These are phyloP conservation scores for Poecilia picta DNA, from an alignment of 2,797 vertebrate species.

Conservation along the genomic window DNA sequence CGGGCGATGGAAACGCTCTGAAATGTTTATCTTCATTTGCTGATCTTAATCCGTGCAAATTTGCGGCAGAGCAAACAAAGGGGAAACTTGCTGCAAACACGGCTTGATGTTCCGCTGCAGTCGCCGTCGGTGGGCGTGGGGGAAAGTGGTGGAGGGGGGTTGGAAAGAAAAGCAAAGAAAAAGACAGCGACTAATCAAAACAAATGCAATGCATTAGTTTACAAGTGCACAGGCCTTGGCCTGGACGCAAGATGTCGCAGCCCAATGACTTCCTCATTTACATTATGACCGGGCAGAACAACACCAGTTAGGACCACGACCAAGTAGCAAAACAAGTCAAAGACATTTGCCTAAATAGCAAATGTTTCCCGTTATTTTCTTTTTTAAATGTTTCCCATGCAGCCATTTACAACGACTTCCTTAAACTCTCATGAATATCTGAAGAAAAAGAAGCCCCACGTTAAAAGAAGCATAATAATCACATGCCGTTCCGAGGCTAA, in stretches of 20 bases:
- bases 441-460: not conserved
- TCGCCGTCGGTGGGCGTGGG: not conserved
- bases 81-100: conserved; percentile 37
- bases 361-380: conserved; percentile 1
- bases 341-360: not conserved
- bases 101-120: conserved; percentile 27
- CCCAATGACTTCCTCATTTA: conserved; percentile 70
- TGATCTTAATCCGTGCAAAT: conserved; percentile 40
- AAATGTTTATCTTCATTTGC: conserved; percentile 55
- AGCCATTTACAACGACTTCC: not conserved
- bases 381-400: not conserved
- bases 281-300: conserved; percentile 56
- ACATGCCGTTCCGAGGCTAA: conserved; percentile 47
- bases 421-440: not conserved
- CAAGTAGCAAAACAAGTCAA: conserved; percentile 21
- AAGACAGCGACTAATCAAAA: conserved; percentile 62
- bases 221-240: conserved; percentile 56
- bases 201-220: conserved; percentile 67
- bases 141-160: not conserved
- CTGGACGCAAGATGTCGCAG: conserved; percentile 53
- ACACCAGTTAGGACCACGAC: conserved; percentile 43
- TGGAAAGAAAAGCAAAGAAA: not conserved
- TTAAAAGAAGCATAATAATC: conserved; percentile 19
- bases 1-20: conserved; percentile 10
- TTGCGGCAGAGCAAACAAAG: conserved; percentile 39